Evolutionary conservation across 2,113 vertebrate genomes (phyloP).

Genomic region (Salvelinus fontinalis): DNA sequence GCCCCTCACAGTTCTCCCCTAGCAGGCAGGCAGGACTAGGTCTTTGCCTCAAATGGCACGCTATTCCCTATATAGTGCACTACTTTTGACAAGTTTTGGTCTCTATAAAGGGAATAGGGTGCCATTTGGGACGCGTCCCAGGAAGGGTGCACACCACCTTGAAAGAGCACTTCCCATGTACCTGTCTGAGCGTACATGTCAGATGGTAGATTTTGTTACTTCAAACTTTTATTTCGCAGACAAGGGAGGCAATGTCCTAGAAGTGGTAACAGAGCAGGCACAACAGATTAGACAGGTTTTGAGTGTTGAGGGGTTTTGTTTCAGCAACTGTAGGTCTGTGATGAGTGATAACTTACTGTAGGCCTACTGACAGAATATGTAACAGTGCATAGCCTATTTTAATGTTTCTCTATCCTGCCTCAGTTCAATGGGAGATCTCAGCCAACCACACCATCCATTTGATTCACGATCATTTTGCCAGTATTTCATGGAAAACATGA

Average conservation of each 20-base stretch:
- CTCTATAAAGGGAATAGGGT: too few species aligned
- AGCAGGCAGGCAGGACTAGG: slow-evolving; percentile 18
- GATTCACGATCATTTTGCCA: background rate
- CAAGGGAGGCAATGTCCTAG: slow-evolving; percentile 51
- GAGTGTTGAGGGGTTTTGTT: slow-evolving; percentile 25
- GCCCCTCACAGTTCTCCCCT: slow-evolving; percentile 54
- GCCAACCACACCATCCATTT: background rate
- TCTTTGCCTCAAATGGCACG: too few species aligned
- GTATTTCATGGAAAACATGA: background rate
- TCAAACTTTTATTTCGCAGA: slow-evolving; percentile 29
- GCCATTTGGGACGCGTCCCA: slow-evolving; percentile 15
- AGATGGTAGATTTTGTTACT: slow-evolving; percentile 63
- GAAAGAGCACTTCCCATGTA: slow-evolving; percentile 66
- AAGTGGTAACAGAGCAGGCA: slow-evolving; percentile 23
- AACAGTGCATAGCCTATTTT: background rate
- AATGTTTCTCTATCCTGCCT: slow-evolving; percentile 28
- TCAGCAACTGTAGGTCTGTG: slow-evolving; percentile 21
- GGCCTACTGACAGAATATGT: background rate
- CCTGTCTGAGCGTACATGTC: slow-evolving; percentile 45
- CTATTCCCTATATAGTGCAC: too few species aligned
- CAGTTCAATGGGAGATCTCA: background rate
- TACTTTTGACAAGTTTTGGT: too few species aligned
- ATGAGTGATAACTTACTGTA: background rate
- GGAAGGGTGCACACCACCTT: slow-evolving; percentile 56
- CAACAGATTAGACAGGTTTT: background rate